Evolutionary conservation across 2,888 invertebrate genomes (phyloP).

Genomic region (Microplitis manilae): DNA sequence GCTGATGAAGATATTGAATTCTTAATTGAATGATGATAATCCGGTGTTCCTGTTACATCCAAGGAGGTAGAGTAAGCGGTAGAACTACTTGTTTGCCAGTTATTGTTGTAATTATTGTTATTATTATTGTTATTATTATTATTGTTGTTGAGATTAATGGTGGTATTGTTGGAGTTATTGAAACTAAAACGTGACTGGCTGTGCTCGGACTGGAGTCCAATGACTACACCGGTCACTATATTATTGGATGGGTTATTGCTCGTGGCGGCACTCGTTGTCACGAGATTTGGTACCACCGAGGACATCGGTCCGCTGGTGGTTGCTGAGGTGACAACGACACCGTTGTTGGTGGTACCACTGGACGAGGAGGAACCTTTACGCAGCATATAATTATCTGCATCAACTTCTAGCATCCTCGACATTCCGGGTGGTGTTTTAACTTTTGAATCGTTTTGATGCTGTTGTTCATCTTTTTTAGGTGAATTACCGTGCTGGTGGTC

Average conservation of each 20-base stretch:
- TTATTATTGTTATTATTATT: slow-evolving; percentile 9
- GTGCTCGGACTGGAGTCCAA: slow-evolving; percentile 5
- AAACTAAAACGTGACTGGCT: slow-evolving; percentile 22
- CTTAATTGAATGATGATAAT: slow-evolving; percentile 5
- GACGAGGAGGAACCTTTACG: slow-evolving; percentile 58
- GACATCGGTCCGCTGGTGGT: slow-evolving; percentile 32
- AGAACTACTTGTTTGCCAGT: background rate
- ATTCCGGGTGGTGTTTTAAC: slow-evolving; percentile 59
- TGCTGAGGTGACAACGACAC: slow-evolving; percentile 33
- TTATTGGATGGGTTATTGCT: slow-evolving; percentile 25
- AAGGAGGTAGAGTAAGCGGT: background rate
- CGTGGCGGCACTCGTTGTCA: slow-evolving; percentile 29
- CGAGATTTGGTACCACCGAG: slow-evolving; percentile 29
- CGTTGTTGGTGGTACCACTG: slow-evolving; percentile 37
- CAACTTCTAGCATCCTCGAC: slow-evolving; percentile 65
- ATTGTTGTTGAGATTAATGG: slow-evolving; percentile 13
- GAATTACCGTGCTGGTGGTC: slow-evolving; percentile 45
- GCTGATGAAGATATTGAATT: slow-evolving; percentile 24
- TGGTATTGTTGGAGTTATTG: slow-evolving; percentile 33
- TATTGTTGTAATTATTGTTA: slow-evolving; percentile 15
- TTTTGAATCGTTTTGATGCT: slow-evolving; percentile 56
- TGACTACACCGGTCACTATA: slow-evolving; percentile 18
- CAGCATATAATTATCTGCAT: slow-evolving; percentile 70
- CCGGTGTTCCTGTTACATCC: slow-evolving; percentile 11
- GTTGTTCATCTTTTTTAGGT: slow-evolving; percentile 50